phyloP scores from a whole-genome alignment of 2,113 vertebrate species.

The Peromyscus polionotus region DNA sequence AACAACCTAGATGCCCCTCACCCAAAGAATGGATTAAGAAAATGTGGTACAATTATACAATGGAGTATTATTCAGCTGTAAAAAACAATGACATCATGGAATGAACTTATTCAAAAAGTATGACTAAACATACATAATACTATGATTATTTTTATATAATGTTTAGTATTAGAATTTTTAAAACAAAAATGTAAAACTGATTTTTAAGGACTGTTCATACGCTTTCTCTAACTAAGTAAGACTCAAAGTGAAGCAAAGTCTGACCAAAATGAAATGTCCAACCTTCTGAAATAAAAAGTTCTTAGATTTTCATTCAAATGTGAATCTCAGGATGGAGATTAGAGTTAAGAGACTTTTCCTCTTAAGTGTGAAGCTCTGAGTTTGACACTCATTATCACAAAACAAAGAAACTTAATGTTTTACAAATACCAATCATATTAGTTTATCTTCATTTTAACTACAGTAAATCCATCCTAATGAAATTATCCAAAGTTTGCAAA shows the following conservation, averaged over 20 bases:
- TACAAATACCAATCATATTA: background rate
- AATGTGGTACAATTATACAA: background rate
- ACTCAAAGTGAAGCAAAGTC: background rate
- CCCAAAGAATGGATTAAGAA: background rate
- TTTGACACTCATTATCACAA: background rate
- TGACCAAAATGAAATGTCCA: background rate
- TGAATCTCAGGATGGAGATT: background rate
- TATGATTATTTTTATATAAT: background rate
- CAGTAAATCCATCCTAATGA: background rate
- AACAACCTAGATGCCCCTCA: background rate
- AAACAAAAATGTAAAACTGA: background rate
- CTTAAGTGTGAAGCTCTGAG: too few species aligned
- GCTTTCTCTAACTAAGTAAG: background rate
- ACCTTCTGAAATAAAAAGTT: background rate
- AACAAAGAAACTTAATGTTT: background rate
- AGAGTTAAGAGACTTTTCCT: background rate
- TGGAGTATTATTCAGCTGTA: background rate
- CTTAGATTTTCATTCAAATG: background rate
- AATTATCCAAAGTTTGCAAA: background rate
- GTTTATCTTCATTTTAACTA: background rate
- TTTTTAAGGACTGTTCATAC: background rate
- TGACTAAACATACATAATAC: background rate
- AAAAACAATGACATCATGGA: background rate
- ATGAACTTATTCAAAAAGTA: background rate
- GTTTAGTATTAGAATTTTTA: background rate